A percentile compares a stretch with the other conserved stretches of the same genome.
These are phyloP conservation scores for Hedya salicella DNA, from an alignment of 2,888 invertebrate species.

Conservation along the genomic window DNA sequence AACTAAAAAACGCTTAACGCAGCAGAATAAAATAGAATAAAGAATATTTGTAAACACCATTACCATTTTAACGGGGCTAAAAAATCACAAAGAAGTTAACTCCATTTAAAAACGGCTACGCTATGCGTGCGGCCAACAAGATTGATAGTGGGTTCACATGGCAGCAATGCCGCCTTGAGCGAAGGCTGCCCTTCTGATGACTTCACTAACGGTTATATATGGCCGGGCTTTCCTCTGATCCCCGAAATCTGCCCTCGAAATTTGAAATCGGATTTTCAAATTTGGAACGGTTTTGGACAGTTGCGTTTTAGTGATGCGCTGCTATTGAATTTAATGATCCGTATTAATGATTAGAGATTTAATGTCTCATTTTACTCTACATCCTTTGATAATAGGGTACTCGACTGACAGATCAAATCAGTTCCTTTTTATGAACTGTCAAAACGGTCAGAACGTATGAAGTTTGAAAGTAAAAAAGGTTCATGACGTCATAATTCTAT, in stretches of 20 bases:
- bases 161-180: constrained; percentile 72
- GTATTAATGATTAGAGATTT: too few species aligned
- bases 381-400: too few species aligned
- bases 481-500: too few species aligned
- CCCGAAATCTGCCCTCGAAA: constrained; percentile 65
- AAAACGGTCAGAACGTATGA: too few species aligned
- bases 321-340: too few species aligned
- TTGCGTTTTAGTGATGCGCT: too few species aligned
- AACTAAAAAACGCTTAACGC: neutral
- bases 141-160: constrained; percentile 83
- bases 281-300: constrained; percentile 47
- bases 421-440: too few species aligned
- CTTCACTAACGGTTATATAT: constrained; percentile 83
- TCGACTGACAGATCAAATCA: too few species aligned
- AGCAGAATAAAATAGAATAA: constrained; percentile 21
- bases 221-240: constrained; percentile 72
- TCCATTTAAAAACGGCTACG: constrained; percentile 44
- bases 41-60: constrained; percentile 33
- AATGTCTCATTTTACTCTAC: too few species aligned
- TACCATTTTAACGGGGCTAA: constrained; percentile 34
- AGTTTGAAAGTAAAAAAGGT: too few species aligned
- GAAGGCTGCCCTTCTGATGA: constrained; percentile 80
- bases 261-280: constrained; percentile 69
- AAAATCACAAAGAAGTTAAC: constrained; percentile 38
- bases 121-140: constrained; percentile 73